Base-by-base conservation (phyloP, 2,888 invertebrate species). In the Oxycera nigricornis region DNA sequence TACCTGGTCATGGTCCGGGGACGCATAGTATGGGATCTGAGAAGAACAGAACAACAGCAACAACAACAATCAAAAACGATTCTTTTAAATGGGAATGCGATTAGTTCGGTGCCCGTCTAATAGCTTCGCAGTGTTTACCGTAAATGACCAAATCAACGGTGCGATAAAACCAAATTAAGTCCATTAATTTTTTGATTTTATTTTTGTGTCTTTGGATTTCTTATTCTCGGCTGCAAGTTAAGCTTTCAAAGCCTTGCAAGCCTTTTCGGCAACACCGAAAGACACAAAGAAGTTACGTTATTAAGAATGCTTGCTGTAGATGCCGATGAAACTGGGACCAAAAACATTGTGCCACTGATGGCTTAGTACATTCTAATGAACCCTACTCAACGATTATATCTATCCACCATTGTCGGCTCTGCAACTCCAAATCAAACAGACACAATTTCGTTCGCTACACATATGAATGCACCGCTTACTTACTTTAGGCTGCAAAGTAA, bases 111-210 rank as follows among this genome's bases (percentile, higher is more conserved):
- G 50, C 52, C 52, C 68, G 11, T 28, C 68, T 67, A 67, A 67
- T 67, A 26, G 70, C 31, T 31, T 52, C 31, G 35, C n/a, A 50
- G 50, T 50, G 46, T 68, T 46, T 68, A 46, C 35, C 55, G 28
- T 55, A 70, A 52, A 55, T 22, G 68, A 52, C 50, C 30, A 52
- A 50, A 50, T 52, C 52, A 30, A 50, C 31, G 52, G 20, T 31
- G 20, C 70, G 70, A 70, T 70, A 70, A 70, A 20, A 22, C 67
- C 24, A 67, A 67, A 67, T 41, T 67, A 46, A 67, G 26, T 41
- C 67, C 39, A 67, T 67, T 67, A 67, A 39, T 26, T 14, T 67
- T 26, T 67, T 67, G n/a, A n/a, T n/a, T n/a, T 7, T 14, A 22
- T 30, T 4, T 28, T 61, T 50, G 9, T 50, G 17, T 7, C 17